Evolutionary conservation across 2,888 invertebrate species (phyloP), one percentile per base, ranked within the genome.

Genomic region (Spatulosminthurus flaviceps): DNA sequence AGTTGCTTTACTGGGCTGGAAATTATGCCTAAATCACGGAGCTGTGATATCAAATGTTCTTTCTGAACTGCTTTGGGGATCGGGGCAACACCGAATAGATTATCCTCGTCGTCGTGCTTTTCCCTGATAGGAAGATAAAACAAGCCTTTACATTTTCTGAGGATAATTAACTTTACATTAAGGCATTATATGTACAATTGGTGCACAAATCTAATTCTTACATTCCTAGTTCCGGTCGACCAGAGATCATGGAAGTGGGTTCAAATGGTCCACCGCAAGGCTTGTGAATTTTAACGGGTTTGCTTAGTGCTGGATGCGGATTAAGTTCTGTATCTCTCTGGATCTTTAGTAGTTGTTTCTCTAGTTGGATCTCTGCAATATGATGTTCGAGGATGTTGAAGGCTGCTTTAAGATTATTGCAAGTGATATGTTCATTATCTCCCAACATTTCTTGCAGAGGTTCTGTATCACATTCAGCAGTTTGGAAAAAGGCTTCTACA

Each of bases 371-470:
- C 0, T 72, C 24, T 9, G 73, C 73, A 24, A 78, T 73, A 28
- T 78, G 78, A 34, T 78, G 78, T 51, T 78, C 78, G 41, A 78
- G 29, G 2, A 78, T 24, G 43, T 78, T 78, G 67, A 78, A 78
- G n/a, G 78, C 78, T 9, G 28, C 41, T 19, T 67, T 41, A 19
- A 78, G 51, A 51, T 78, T 72, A 16, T 13, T 21, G 0, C 29
- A 24, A 13, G 41, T 67, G 0, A 78, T 21, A 13, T 73, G 21
- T 9, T 64, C 66, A 13, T 43, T 67, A 26, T 64, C 24, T 0
- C 78, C 78, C 43, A 41, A 4, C 19, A 77, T 26, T 19, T 51
- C 21, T 13, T 73, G 73, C 26, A 78, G 21, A 1, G 78, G 51
- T 13, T 22, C 28, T 24, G 41, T 19, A 64, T 71, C 61, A 28